Evolutionary conservation across 2,888 invertebrate species (phyloP), one percentile per base, ranked within the genome.

Genomic region (Drosophila atripex): DNA sequence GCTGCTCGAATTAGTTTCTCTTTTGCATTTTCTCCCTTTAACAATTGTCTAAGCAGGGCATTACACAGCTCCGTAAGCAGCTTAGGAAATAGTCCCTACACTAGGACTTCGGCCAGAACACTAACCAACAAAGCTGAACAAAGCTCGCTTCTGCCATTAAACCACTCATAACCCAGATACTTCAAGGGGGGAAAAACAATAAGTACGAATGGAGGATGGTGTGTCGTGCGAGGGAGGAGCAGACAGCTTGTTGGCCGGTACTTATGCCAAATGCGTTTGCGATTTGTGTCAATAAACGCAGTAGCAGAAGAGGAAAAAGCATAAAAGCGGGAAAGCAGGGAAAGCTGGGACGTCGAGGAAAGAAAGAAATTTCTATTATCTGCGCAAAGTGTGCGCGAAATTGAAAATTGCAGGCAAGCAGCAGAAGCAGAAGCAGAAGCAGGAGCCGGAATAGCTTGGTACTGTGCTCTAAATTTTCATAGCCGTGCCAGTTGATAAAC

Each of bases 381-480:
- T 86, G 86, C 77, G 88, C 86, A 87, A 86, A 84, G 86, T 87
- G 84, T 84, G 88, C 88, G 86, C 84, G 86, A 87, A 85, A 85
- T 85, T 85, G 84, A 86, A 85, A 85, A 85, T 83, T 83, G 88
- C 78, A 69, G 72, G 61, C 77, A 41, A 41, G 39, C 32, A 23
- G 51, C 51, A 30, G 35, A 5, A 50, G 50, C 45, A 28, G 30
- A 39, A 56, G 50, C 23, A 43, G 52, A n/a, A 43, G 43, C 43
- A 43, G 43, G 18, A 43, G 43, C 43, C 8, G 11, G 39, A n/a
- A 35, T n/a, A 35, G 43, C 43, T 18, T 3, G n/a, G 39, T 3
- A 18, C 39, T 43, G 43, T 43, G 71, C 58, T 77, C 77, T 77
- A 80, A 78, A 84, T 84, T 84, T 82, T 82, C 86, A 82, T 82